These are phyloP conservation scores for Siphonodentalium dalli DNA, from an alignment of 2,888 invertebrate genomes.

Conservation along the genomic window DNA sequence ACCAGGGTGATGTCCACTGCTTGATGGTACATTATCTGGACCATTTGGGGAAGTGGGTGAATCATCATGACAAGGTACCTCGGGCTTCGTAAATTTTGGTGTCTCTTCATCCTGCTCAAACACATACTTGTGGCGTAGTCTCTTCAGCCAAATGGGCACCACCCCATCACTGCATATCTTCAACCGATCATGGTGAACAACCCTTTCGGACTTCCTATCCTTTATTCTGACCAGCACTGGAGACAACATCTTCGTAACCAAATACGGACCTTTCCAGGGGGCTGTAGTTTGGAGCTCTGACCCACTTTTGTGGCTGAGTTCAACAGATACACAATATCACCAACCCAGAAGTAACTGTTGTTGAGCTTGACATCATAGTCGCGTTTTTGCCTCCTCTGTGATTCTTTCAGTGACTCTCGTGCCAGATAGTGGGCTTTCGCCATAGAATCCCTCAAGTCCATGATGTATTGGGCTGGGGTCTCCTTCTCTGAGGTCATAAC, in stretches of 20 bases:
- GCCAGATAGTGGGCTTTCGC: neutral
- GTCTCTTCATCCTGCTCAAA: too few species aligned
- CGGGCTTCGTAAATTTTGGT: too few species aligned
- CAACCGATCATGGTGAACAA: slow-evolving; percentile 2
- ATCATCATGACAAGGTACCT: too few species aligned
- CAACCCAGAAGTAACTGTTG: neutral
- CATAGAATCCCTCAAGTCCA: too few species aligned
- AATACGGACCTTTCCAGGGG: neutral
- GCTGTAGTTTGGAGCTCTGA: neutral
- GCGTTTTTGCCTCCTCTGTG: neutral
- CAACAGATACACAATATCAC: neutral
- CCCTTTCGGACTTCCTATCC: neutral
- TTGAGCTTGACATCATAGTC: neutral
- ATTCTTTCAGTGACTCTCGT: neutral
- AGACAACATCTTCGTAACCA: neutral
- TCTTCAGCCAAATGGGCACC: neutral
- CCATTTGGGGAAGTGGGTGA: too few species aligned
- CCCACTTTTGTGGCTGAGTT: neutral
- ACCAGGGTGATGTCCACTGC: too few species aligned
- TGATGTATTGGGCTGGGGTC: too few species aligned
- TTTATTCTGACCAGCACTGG: neutral
- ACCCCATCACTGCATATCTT: neutral
- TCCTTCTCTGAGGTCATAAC: too few species aligned
- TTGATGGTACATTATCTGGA: too few species aligned
- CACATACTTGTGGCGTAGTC: too few species aligned